These are phyloP conservation scores for Hyles vespertilio DNA, from an alignment of 1,140 invertebrate genomes.

Conservation along the genomic window DNA sequence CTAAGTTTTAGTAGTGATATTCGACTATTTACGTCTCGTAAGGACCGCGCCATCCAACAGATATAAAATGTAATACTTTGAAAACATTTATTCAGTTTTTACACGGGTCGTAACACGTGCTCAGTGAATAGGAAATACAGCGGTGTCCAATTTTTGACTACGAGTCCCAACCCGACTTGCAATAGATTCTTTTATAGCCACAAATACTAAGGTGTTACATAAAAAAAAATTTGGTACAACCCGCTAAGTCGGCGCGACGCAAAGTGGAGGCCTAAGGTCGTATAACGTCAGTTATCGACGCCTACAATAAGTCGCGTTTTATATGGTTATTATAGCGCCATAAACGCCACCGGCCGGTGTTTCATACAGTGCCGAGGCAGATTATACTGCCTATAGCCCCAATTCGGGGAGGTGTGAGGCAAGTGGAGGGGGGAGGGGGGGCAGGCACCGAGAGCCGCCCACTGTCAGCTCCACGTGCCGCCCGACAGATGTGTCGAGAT, in stretches of 20 bases:
- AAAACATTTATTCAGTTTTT: too few relatives aligned
- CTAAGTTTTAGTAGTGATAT: neutral
- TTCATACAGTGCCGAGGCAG: slow-evolving; percentile 68
- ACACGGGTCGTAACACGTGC: too few relatives aligned
- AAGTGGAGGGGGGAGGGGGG: slow-evolving; percentile 11
- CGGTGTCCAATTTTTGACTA: too few relatives aligned
- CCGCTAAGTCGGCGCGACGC: slow-evolving; percentile 21
- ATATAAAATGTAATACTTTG: slow-evolving; percentile 4
- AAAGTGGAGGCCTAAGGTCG: slow-evolving; percentile 49
- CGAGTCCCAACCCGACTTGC: slow-evolving; percentile 2
- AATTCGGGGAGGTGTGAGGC: slow-evolving; percentile 28
- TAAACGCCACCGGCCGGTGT: slow-evolving; percentile 72
- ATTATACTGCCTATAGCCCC: slow-evolving; percentile 62
- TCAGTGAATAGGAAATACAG: too few relatives aligned
- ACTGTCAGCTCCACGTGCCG: slow-evolving; percentile 59
- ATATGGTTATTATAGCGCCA: slow-evolving; percentile 73
- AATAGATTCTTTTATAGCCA: slow-evolving; percentile 20
- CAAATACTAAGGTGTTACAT: slow-evolving; percentile 18
- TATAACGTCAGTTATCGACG: slow-evolving; percentile 69
- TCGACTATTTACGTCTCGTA: too few relatives aligned
- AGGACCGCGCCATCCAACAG: slow-evolving; percentile 7
- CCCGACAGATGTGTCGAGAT: slow-evolving; percentile 70
- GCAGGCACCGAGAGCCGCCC: slow-evolving; percentile 35
- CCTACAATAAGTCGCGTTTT: slow-evolving; percentile 74
- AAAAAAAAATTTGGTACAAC: slow-evolving; percentile 28